A percentile compares a stretch with the other conserved stretches of the same genome.
These are phyloP conservation scores for Misgurnus anguillicaudatus DNA, from an alignment of 2,113 vertebrate genomes.

Conservation along the genomic window DNA sequence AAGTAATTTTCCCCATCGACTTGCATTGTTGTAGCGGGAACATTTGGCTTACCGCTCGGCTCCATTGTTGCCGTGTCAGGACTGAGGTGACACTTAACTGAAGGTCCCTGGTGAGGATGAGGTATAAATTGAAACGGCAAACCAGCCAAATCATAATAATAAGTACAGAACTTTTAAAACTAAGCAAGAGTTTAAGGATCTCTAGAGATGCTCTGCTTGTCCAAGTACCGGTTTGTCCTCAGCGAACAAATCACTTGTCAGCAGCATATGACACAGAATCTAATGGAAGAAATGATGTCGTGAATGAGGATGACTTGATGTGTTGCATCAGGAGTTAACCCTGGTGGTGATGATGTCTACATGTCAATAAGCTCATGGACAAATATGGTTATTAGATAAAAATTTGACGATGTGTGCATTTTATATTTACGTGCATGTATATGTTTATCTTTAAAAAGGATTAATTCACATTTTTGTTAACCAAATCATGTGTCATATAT, in stretches of 20 bases:
- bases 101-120: slow-evolving; percentile 1
- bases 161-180: slow-evolving; percentile 3
- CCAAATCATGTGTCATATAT: too few relatives aligned
- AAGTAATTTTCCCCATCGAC: slow-evolving; percentile 41
- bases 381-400: slow-evolving; percentile 18
- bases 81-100: slow-evolving; percentile 17
- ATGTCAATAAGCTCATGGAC: slow-evolving; percentile 23
- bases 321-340: background rate
- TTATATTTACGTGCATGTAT: too few relatives aligned
- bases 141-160: background rate
- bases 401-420: background rate
- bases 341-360: background rate
- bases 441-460: too few relatives aligned
- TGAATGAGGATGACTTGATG: slow-evolving; percentile 23
- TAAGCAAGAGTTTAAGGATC: background rate
- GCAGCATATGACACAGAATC: slow-evolving; percentile 1
- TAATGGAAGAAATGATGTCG: slow-evolving; percentile 31
- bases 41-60: slow-evolving; percentile 15
- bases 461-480: too few relatives aligned
- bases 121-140: background rate
- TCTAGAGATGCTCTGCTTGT: background rate
- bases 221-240: background rate
- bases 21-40: slow-evolving; percentile 36
- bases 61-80: slow-evolving; percentile 15
- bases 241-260: slow-evolving; percentile 1